Percentiles rank a stretch among this genome's conserved stretches.
phyloP scores from a whole-genome alignment of 2,888 invertebrate species.

The Chymomyza amoena region DNA sequence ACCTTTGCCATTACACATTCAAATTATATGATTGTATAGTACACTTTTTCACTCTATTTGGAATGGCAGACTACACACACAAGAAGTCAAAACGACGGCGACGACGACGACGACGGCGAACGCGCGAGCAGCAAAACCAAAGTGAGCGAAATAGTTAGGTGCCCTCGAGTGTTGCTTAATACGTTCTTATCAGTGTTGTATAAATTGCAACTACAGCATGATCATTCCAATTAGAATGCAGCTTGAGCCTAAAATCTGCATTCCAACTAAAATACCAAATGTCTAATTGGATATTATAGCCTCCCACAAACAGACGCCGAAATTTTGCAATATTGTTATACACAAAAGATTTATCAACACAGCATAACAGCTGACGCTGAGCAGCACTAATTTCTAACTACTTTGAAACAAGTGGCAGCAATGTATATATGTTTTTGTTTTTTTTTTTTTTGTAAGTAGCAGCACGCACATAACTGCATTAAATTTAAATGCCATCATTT shows the following conservation, averaged over 20 bases:
- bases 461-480: no score
- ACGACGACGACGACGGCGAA: constrained; percentile 16
- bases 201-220: background rate
- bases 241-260: no score
- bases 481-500: no score
- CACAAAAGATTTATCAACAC: no score
- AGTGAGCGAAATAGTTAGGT: background rate
- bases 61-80: constrained; percentile 68
- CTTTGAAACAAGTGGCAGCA: no score
- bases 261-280: no score
- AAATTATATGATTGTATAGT: constrained; percentile 1
- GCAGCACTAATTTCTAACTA: no score
- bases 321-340: no score
- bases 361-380: no score
- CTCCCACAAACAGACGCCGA: no score
- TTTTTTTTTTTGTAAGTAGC: no score
- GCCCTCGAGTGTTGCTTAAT: background rate
- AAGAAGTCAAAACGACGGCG: constrained; percentile 51
- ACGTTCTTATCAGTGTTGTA: background rate
- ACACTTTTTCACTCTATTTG: constrained; percentile 70
- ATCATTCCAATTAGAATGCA: background rate
- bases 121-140: constrained; percentile 1
- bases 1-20: constrained; percentile 73
- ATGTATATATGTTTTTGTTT: no score
- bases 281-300: background rate